Percentiles rank a stretch among this genome's conserved stretches.
phyloP scores from a whole-genome alignment of 2,113 vertebrate species.

The Archilochus colubris region DNA sequence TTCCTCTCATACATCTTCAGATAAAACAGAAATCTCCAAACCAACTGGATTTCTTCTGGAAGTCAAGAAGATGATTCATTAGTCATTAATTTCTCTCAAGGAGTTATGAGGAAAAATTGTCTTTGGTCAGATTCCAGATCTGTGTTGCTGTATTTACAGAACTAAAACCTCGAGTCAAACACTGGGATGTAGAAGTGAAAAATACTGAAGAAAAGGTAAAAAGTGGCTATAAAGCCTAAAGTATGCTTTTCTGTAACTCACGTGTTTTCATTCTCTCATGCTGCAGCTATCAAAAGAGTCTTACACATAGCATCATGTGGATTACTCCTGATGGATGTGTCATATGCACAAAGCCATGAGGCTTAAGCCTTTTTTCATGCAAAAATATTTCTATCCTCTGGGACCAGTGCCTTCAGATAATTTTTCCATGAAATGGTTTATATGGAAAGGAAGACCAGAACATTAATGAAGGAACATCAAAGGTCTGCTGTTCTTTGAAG shows the following conservation, averaged over 20 bases:
- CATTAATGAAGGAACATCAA: not conserved
- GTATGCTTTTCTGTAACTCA: not conserved
- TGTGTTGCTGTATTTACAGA: not conserved
- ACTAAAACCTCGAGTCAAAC: not conserved
- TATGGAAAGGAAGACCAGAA: constrained; percentile 16
- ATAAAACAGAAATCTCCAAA: not conserved
- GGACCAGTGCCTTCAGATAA: not conserved
- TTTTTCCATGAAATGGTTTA: not conserved
- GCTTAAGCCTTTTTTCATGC: constrained; percentile 36
- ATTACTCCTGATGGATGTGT: constrained; percentile 44
- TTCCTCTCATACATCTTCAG: not conserved
- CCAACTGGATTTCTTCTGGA: not conserved
- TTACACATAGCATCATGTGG: constrained; percentile 57
- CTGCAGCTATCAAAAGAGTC: constrained; percentile 17
- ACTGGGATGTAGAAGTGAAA: not conserved
- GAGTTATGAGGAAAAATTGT: not conserved
- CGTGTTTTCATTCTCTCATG: not conserved
- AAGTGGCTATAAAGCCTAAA: not conserved
- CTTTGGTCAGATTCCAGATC: not conserved
- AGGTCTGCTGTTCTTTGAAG: not conserved
- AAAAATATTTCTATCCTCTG: not conserved
- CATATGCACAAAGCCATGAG: constrained; percentile 5
- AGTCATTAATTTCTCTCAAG: not conserved
- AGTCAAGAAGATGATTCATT: not conserved
- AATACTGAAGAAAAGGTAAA: not conserved